Conservation (phyloP, 2,797 vertebrate genomes). For the Chlorospingus semifuscus region DNA sequence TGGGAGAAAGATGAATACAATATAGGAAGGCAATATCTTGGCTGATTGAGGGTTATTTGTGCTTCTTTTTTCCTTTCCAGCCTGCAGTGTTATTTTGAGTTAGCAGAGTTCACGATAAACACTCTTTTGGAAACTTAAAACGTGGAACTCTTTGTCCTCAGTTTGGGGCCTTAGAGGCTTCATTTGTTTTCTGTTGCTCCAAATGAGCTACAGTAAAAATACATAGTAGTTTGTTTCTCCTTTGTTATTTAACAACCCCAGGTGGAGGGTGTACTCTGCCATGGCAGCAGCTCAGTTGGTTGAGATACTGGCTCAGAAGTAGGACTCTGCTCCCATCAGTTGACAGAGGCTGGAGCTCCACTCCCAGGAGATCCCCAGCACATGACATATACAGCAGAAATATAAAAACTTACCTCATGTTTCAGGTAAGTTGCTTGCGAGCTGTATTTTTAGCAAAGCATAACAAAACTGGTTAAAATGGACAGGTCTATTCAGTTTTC, state of each 20-base stretch:
- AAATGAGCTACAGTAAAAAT: neutral
- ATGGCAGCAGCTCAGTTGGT: neutral
- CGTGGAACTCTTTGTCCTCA: neutral
- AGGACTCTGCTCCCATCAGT: neutral
- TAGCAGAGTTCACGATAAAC: neutral
- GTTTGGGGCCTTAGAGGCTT: neutral
- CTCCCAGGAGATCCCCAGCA: neutral
- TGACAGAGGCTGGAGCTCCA: neutral
- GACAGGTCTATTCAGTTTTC: neutral
- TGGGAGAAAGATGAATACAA: neutral
- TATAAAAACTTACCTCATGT: neutral
- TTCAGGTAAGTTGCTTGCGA: neutral
- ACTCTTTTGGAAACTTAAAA: neutral
- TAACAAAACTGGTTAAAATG: neutral
- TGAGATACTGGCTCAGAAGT: neutral
- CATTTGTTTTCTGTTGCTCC: neutral
- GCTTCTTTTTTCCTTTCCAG: neutral
- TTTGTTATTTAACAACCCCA: neutral
- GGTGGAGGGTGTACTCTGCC: neutral
- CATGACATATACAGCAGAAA: neutral
- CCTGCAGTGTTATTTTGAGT: neutral
- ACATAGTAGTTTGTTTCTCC: neutral
- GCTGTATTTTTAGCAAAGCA: neutral
- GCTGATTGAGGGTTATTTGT: neutral
- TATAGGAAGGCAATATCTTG: neutral